phyloP scores from a whole-genome alignment of 2,888 invertebrate species.

The Oscheius sp. region DNA sequence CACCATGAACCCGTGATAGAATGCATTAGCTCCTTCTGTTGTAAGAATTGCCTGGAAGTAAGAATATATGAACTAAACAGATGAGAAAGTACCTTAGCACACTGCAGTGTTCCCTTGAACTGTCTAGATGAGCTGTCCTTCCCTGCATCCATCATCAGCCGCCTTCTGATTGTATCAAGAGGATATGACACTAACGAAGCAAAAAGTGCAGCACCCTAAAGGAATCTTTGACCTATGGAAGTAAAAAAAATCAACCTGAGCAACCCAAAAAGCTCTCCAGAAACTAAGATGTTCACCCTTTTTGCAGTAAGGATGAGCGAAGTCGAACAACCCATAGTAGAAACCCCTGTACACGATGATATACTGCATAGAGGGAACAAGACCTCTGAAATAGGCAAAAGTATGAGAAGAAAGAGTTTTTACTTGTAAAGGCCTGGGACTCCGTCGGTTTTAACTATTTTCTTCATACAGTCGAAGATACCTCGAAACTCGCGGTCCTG shows the following conservation, averaged over 20 bases:
- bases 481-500: conserved; percentile 85
- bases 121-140: conserved; percentile 46
- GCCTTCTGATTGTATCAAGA: conserved; percentile 91
- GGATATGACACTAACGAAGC: conserved; percentile 95
- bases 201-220: conserved; percentile 84
- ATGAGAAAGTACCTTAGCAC: conserved; percentile 55
- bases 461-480: conserved; percentile 86
- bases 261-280: conserved; percentile 87
- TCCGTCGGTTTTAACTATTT: conserved; percentile 85
- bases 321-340: conserved; percentile 71
- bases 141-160: conserved; percentile 99
- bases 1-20: conserved; percentile 96
- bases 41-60: conserved; percentile 79
- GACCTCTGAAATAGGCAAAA: conserved; percentile 78
- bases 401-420: neutral
- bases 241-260: conserved; percentile 52
- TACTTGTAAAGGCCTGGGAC: conserved; percentile 85
- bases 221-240: neutral
- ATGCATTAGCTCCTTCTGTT: conserved; percentile 85
- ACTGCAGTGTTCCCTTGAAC: conserved; percentile 60
- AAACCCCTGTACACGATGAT: conserved; percentile 87
- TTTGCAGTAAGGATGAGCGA: conserved; percentile 86
- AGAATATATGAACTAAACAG: neutral
- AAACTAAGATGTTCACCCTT: conserved; percentile 91
- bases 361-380: conserved; percentile 92